Evolutionary conservation across 2,797 vertebrate species (phyloP).

Genomic region (Channa striata): DNA sequence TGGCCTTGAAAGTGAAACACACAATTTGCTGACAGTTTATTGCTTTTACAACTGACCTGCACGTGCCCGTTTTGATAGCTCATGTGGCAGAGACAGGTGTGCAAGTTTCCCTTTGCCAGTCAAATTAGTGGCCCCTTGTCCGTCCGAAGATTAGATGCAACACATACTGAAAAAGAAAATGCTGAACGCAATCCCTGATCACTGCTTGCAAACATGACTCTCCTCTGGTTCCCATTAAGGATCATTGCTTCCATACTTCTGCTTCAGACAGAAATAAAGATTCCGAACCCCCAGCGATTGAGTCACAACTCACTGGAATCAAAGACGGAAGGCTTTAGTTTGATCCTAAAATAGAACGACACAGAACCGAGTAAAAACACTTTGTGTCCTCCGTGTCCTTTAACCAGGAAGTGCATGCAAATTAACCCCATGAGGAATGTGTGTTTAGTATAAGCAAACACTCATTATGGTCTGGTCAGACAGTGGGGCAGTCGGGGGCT

Average conservation of each 20-base stretch:
- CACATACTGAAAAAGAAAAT: conserved; percentile 69
- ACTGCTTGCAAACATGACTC: conserved; percentile 68
- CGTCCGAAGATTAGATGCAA: conserved; percentile 71
- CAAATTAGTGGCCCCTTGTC: conserved; percentile 58
- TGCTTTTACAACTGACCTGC: conserved; percentile 64
- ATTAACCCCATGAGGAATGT: conserved; percentile 73
- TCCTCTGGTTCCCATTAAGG: conserved; percentile 81
- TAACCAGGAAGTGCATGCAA: conserved; percentile 82
- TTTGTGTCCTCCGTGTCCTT: conserved; percentile 70
- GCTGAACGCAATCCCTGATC: conserved; percentile 71
- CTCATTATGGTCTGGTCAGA: conserved; percentile 80
- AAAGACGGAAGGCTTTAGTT: conserved; percentile 68
- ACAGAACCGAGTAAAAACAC: conserved; percentile 38
- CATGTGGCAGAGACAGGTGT: conserved; percentile 20
- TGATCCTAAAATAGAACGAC: conserved; percentile 42
- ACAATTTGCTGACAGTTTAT: conserved; percentile 57
- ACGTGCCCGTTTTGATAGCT: conserved; percentile 44
- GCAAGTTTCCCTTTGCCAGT: conserved; percentile 59
- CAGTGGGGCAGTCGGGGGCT: conserved; percentile 67
- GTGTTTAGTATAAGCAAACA: conserved; percentile 85
- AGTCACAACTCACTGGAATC: conserved; percentile 70
- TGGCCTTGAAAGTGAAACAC: conserved; percentile 37
- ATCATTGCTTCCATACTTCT: conserved; percentile 82
- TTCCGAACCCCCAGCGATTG: conserved; percentile 68
- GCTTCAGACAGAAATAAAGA: conserved; percentile 74